Evolutionary conservation across 2,113 vertebrate genomes (phyloP), one percentile per base, ranked within the genome.

Genomic region (Lepus americanus): DNA sequence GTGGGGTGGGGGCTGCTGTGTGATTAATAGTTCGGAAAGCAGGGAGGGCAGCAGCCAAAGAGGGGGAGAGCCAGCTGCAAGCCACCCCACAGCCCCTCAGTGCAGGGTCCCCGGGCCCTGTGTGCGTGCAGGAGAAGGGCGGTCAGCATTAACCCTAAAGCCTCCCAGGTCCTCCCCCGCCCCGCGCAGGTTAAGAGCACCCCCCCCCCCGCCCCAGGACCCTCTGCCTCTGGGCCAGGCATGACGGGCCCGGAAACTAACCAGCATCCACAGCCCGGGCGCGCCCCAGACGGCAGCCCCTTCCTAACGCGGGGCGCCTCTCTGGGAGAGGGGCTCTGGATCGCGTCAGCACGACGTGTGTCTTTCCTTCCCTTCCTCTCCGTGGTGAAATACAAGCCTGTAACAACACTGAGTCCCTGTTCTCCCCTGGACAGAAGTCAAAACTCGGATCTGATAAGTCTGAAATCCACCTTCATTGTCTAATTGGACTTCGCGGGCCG

Each of bases 381-480:
- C 16, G 97, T 97, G 98, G 98, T 98, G 98, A 98, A 98, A 97
- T 94, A 93, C 82, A 98, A 98, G 90, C 95, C 97, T 97, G 87
- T 55, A 97, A 96, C 96, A 98, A 98, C 98, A 98, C 97, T 97
- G 94, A 93, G 95, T 97, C 98, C 98, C 98, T 98, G 98, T 98
- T 98, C 97, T 95, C 97, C 95, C 96, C 97, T 98, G 98, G 98
- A 98, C 98, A 95, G 59, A 97, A 98, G 98, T 98, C 98, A 98
- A 95, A 89, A 97, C 97, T 98, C 61, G 97, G 98, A 98, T 98
- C 98, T 82, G 94, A 98, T 98, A 95, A 97, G 98, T 98, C 90
- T 96, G 98, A 98, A 96, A 97, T 97, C 96, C 69, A 36, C 23
- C 95, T 97, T 95, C 95, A 90, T 97, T 97, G 97, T 97, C 97